Base-by-base conservation (phyloP, 2,888 invertebrate species). In the Scaptomyza cyrtandrae region DNA sequence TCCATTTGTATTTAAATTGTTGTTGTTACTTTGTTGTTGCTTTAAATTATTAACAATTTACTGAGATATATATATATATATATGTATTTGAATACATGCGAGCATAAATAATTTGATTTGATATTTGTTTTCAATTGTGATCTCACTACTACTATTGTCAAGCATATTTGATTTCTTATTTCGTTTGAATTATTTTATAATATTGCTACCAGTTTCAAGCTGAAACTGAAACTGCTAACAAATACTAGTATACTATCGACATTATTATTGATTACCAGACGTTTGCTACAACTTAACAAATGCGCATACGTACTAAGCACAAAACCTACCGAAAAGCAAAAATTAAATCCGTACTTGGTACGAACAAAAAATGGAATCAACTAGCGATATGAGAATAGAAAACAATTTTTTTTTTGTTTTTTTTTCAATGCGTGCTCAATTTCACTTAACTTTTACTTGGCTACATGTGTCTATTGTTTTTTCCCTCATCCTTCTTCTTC, bases 251-350 rank as follows among this genome's bases (percentile, higher is more conserved):
- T 54, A 43, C 10, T 43, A 43, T 10, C 13, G 35, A n/a, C 9
- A 19, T 55, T 31, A n/a, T 35, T 65, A 41, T 43, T 41, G 58
- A 41, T 46, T 53, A 49, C 29, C 43, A 63, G 59, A 35, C 14
- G 6, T 57, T 64, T 66, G 54, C 61, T 59, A 59, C 52, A 71
- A 61, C 61, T 62, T 62, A 66, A 61, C 70, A 70, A 78, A 70
- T 86, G 77, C 73, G 88, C 69, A 88, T 84, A 84, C 84, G 81
- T 88, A n/a, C n/a, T n/a, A 76, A 86, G 88, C 88, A 88, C 84
- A 84, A 66, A 76, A 71, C 54, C 48, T 49, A n/a, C 24, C 19
- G 49, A 35, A n/a, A 56, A 66, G 3, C 69, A 49, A 48, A 59
- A 76, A 24, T 43, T 37, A 24, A 39, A 46, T 24, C 24, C 24